Conservation (phyloP, 2,888 invertebrate genomes). For the Cephus pulcher region DNA sequence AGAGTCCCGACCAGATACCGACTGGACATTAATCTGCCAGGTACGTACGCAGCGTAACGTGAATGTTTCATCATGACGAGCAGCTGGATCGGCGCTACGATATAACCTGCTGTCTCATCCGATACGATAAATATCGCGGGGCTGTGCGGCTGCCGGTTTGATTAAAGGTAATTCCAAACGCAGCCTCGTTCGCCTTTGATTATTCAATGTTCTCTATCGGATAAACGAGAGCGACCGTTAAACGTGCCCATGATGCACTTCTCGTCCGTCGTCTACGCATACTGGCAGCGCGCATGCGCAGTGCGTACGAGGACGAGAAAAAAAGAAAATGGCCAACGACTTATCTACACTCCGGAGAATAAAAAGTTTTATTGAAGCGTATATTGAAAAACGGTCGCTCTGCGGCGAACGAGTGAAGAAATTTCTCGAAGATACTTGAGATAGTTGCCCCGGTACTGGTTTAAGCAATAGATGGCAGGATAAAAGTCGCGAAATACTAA, state of each 20-base stretch:
- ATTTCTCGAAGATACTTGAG: neutral
- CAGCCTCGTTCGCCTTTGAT: constrained; percentile 26
- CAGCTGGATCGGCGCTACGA: constrained; percentile 12
- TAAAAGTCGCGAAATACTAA: neutral
- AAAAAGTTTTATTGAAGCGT: neutral
- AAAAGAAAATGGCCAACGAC: too few species aligned
- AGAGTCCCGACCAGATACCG: neutral
- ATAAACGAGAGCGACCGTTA: neutral
- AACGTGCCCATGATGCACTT: too few species aligned
- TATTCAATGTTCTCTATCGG: neutral
- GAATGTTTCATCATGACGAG: constrained; percentile 46
- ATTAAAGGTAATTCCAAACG: constrained; percentile 27
- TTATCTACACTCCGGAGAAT: too few species aligned
- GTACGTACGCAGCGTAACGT: constrained; percentile 19
- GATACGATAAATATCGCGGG: constrained; percentile 45
- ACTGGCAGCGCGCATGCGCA: too few species aligned
- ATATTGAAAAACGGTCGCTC: neutral
- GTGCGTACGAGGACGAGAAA: too few species aligned
- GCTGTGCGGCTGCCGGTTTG: constrained; percentile 15
- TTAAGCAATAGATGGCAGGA: neutral
- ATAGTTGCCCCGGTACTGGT: neutral
- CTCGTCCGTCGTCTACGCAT: too few species aligned
- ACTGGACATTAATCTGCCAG: neutral
- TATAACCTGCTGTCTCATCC: constrained; percentile 35
- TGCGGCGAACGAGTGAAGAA: neutral